phyloP scores from a whole-genome alignment of 2,797 vertebrate genomes.

The Argentina silus region DNA sequence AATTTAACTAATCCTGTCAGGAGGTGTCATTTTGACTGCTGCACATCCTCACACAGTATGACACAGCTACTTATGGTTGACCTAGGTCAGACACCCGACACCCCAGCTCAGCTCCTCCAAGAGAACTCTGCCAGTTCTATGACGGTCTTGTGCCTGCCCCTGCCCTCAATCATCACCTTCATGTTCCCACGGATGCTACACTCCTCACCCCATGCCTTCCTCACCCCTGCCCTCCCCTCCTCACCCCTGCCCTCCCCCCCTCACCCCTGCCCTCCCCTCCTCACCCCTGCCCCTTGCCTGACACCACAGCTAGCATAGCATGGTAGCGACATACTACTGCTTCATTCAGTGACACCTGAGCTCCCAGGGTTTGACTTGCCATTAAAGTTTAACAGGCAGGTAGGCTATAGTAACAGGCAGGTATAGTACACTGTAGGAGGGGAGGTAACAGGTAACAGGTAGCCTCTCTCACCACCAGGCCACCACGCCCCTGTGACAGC shows the following conservation, averaged over 20 bases:
- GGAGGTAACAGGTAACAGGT: neutral
- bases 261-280: conserved; percentile 42
- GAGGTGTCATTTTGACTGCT: neutral
- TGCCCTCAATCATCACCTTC: neutral
- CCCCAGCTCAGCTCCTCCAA: neutral
- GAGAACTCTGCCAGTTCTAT: neutral
- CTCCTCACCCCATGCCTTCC: neutral
- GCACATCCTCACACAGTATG: neutral
- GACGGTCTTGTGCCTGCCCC: neutral
- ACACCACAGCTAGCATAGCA: conserved; percentile 24
- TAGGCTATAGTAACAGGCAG: no score
- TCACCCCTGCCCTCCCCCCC: neutral
- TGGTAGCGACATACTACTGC: no score
- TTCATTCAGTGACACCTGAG: conserved; percentile 57
- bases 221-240: no score
- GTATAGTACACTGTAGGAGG: conserved; percentile 14
- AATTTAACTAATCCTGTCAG: no score
- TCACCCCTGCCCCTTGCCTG: conserved; percentile 49
- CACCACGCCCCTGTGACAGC: conserved; percentile 10
- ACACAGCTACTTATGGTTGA: neutral
- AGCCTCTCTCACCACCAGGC: neutral
- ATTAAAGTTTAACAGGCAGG: conserved; percentile 70
- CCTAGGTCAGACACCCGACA: neutral
- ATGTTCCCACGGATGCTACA: neutral
- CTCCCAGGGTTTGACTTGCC: conserved; percentile 57